Conservation (phyloP, 2,888 invertebrate species). For the Aphidius colemani region DNA sequence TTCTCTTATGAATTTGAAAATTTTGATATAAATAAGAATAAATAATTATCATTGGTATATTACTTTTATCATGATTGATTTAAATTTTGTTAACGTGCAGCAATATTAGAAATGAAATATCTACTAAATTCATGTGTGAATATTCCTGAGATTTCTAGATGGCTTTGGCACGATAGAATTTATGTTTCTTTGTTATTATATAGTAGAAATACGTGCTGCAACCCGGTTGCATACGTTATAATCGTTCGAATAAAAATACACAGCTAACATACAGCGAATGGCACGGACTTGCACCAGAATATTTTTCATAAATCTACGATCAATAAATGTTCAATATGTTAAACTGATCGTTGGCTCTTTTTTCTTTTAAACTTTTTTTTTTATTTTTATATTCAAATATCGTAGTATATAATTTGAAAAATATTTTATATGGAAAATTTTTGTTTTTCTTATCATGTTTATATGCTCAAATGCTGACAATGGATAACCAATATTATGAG, state of each 20-base stretch:
- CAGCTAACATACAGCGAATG: conserved; percentile 18
- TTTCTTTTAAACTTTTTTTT: conserved; percentile 13
- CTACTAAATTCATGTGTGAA: conserved; percentile 29
- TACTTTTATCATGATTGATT: not conserved
- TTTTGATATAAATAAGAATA: no score
- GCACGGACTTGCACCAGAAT: conserved; percentile 27
- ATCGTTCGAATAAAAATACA: conserved; percentile 38
- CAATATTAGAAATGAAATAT: conserved; percentile 19
- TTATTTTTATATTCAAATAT: no score
- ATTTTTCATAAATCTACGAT: not conserved
- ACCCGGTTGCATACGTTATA: conserved; percentile 32
- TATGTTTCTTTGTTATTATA: conserved; percentile 38
- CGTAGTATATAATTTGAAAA: no score
- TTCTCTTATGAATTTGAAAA: no score
- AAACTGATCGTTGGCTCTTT: conserved; percentile 7
- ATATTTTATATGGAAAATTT: not conserved
- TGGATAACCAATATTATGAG: no score
- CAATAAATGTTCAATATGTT: conserved; percentile 19
- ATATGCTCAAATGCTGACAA: not conserved
- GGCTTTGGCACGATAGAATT: conserved; percentile 25
- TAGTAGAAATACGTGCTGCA: conserved; percentile 33
- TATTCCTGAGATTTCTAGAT: conserved; percentile 18
- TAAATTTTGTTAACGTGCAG: not conserved
- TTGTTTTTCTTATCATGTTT: conserved; percentile 6
- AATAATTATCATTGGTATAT: no score